Percentiles rank a stretch among this genome's conserved stretches.
Evolutionary conservation across 1,140 invertebrate genomes (phyloP).

Genomic region (Drosophila ercepeae): DNA sequence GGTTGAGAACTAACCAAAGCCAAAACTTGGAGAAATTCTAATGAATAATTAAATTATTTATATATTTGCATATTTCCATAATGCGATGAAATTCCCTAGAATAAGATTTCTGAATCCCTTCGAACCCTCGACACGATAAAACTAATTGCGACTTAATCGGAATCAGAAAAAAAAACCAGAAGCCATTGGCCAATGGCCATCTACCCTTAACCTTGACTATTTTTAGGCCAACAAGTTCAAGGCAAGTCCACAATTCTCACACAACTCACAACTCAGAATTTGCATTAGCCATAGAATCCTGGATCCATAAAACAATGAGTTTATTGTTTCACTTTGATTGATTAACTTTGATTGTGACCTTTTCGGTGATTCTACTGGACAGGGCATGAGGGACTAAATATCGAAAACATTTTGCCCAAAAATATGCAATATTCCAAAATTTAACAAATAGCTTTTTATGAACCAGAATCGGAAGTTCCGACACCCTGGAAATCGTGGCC

Average conservation of each 20-base stretch:
- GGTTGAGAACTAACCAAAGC: background rate
- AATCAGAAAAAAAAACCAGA: slow-evolving; percentile 36
- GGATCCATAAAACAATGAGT: slow-evolving; percentile 32
- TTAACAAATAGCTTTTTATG: background rate
- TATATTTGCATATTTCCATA: slow-evolving; percentile 38
- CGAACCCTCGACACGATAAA: background rate
- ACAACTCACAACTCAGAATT: slow-evolving; percentile 39
- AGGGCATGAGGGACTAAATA: background rate
- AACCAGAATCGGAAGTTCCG: slow-evolving; percentile 77
- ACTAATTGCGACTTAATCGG: slow-evolving; percentile 27
- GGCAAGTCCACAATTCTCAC: slow-evolving; percentile 57
- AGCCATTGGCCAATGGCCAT: background rate
- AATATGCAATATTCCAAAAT: background rate
- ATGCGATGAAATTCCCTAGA: slow-evolving; percentile 37
- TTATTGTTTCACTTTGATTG: slow-evolving; percentile 30
- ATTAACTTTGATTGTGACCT: slow-evolving; percentile 32
- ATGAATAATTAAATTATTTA: slow-evolving; percentile 39
- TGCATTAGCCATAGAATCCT: slow-evolving; percentile 44
- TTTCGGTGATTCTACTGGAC: background rate
- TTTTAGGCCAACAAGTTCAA: slow-evolving; percentile 68
- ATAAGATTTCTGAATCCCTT: slow-evolving; percentile 47
- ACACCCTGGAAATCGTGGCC: slow-evolving; percentile 79
- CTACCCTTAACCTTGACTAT: slow-evolving; percentile 65
- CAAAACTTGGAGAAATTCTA: slow-evolving; percentile 7
- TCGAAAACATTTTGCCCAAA: background rate